These are phyloP conservation scores for Pycnomerus fuliginosus DNA, from an alignment of 2,888 invertebrate species.

Conservation along the genomic window DNA sequence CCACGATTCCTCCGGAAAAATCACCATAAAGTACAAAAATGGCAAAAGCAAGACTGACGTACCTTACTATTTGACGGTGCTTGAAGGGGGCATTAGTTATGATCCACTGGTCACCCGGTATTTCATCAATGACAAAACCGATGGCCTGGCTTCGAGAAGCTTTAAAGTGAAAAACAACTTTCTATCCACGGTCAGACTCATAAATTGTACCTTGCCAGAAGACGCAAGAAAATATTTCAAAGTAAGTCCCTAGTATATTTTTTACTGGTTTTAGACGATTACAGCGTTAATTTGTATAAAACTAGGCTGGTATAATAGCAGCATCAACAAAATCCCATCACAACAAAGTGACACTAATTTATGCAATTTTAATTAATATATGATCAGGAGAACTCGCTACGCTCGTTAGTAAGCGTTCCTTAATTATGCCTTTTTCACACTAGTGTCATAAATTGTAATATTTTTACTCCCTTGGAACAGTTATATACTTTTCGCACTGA, in stretches of 20 bases:
- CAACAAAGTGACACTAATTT: no score
- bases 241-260: constrained; percentile 50
- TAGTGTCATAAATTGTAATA: no score
- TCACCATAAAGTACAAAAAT: constrained; percentile 57
- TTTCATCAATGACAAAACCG: constrained; percentile 45
- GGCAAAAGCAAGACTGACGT: constrained; percentile 57
- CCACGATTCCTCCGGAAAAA: constrained; percentile 59
- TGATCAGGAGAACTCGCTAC: no score
- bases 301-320: no score
- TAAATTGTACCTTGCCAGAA: constrained; percentile 66
- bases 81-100: constrained; percentile 61
- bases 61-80: constrained; percentile 64
- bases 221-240: constrained; percentile 63
- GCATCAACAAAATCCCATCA: no score
- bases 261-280: no score
- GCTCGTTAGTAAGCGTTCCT: no score
- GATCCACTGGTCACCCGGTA: constrained; percentile 59
- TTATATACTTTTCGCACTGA: no score
- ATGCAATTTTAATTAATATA: no score
- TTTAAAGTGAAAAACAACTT: constrained; percentile 68
- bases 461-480: no score
- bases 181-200: constrained; percentile 69
- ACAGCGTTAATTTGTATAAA: no score
- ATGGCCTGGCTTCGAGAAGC: constrained; percentile 53
- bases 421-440: no score